These are phyloP conservation scores for Chaetura pelagica DNA, from an alignment of 2,113 vertebrate genomes.

Conservation along the genomic window DNA sequence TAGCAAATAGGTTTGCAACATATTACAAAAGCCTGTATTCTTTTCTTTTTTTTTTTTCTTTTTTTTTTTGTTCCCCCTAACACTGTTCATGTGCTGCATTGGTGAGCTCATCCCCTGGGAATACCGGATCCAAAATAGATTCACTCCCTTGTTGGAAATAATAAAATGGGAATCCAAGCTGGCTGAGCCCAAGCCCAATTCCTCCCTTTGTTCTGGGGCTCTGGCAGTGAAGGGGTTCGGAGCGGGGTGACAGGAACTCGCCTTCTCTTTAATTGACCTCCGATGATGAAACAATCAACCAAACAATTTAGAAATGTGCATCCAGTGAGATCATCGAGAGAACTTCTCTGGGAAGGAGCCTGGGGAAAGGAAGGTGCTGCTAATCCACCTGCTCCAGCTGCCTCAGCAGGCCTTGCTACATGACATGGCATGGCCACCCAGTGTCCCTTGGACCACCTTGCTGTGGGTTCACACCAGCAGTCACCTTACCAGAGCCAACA, in stretches of 20 bases:
- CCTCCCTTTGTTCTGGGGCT: slow-evolving; percentile 68
- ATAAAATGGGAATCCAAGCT: slow-evolving; percentile 69
- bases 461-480: background rate
- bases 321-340: slow-evolving; percentile 58
- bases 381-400: slow-evolving; percentile 35
- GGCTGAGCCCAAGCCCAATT: slow-evolving; percentile 64
- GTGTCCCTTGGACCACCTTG: background rate
- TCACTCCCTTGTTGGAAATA: slow-evolving; percentile 46
- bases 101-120: slow-evolving; percentile 44
- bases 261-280: slow-evolving; percentile 65
- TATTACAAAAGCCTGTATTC: slow-evolving; percentile 1
- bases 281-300: slow-evolving; percentile 59
- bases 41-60: background rate
- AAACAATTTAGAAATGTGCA: slow-evolving; percentile 68
- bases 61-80: background rate
- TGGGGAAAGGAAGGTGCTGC: slow-evolving; percentile 23
- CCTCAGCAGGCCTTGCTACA: background rate
- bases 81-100: background rate
- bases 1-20: slow-evolving; percentile 42
- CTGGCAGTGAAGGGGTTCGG: slow-evolving; percentile 50
- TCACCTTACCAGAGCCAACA: fast-evolving
- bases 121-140: slow-evolving; percentile 49
- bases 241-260: slow-evolving; percentile 43
- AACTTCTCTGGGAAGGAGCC: slow-evolving; percentile 34
- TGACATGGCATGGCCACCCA: background rate